Evolutionary conservation across 2,888 invertebrate species (phyloP), one percentile per base, ranked within the genome.

Genomic region (Standfussiana lucernea): DNA sequence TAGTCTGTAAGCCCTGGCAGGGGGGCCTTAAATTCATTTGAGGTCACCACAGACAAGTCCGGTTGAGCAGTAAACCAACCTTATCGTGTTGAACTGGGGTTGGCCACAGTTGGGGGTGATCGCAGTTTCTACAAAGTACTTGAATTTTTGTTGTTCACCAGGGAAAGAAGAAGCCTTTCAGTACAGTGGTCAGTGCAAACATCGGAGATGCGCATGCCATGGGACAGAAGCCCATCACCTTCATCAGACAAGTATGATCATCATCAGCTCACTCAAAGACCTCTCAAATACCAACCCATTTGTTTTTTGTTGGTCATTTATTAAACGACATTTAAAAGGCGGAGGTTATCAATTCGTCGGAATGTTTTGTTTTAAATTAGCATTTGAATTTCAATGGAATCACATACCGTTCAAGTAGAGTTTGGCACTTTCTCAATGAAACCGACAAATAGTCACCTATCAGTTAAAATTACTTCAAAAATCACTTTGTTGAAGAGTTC

Each of bases 181-280:
- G 97, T 79, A 98, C 98, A 94, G 99, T 99, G 70, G 98, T 99
- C 92, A 98, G 98, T 91, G 99, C 99, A 1, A 99, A 99, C 95
- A 99, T 99, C 91, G 99, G 99, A 45, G 99, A 99, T 96, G 99
- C 99, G 76, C 99, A 99, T 97, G 99, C 99, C 0, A 99, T 99
- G 98, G 99, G 99, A 47, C 99, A 99, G 94, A 95, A 97, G 69
- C 99, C 99, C 24, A 98, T 99, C 88, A 99, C 99, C 0, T 99
- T 98, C 94, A 97, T 99, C 85, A 97, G 99, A 92, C 99, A 99
- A 97, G 99, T 98, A 65, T 90, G 93, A 50, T 64, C 35, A 42
- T 1, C 40, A 35, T 40, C 15, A 66, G 15, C n/a, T 65, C 35
- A 71, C 15, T 59, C 24, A 40, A 40, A 56, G 15, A 11, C 40